phyloP scores from a whole-genome alignment of 2,113 vertebrate genomes.

The Clarias gariepinus region DNA sequence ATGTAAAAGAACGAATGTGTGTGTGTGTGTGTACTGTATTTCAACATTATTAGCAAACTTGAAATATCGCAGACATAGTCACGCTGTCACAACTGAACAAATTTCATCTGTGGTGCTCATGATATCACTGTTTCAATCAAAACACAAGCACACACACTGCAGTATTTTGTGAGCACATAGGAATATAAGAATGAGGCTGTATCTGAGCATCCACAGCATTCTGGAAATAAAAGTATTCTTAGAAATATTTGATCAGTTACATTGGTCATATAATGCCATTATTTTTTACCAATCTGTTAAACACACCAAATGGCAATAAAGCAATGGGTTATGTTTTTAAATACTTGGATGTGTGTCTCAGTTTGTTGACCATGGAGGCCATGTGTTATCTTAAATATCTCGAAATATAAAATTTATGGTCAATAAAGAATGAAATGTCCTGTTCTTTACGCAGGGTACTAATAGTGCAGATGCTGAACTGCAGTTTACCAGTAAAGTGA shows the following conservation, averaged over 20 bases:
- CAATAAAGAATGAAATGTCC: not conserved
- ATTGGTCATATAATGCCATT: slow-evolving; percentile 51
- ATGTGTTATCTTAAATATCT: not conserved
- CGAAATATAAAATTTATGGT: not conserved
- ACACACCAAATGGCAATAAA: slow-evolving; percentile 85
- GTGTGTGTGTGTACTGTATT: slow-evolving; percentile 76
- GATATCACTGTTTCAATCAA: slow-evolving; percentile 26
- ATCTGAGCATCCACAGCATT: slow-evolving; percentile 30
- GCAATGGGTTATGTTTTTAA: slow-evolving; percentile 83
- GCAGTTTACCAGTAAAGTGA: not conserved
- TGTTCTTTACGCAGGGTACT: not conserved
- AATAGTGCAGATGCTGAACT: not conserved
- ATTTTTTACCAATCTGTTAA: slow-evolving; percentile 75
- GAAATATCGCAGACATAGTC: slow-evolving; percentile 70
- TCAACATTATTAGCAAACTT: slow-evolving; percentile 77
- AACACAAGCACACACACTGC: not conserved
- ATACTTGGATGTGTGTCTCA: slow-evolving; percentile 40
- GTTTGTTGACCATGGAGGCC: not conserved
- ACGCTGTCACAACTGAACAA: slow-evolving; percentile 32
- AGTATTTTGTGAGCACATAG: slow-evolving; percentile 4
- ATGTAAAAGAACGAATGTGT: slow-evolving; percentile 66
- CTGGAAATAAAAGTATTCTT: slow-evolving; percentile 17
- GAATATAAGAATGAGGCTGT: not conserved
- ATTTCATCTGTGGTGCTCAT: slow-evolving; percentile 29
- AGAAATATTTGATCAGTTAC: slow-evolving; percentile 8